These are phyloP conservation scores for Eleutherodactylus coqui DNA, from an alignment of 2,797 vertebrate genomes.

Conservation along the genomic window DNA sequence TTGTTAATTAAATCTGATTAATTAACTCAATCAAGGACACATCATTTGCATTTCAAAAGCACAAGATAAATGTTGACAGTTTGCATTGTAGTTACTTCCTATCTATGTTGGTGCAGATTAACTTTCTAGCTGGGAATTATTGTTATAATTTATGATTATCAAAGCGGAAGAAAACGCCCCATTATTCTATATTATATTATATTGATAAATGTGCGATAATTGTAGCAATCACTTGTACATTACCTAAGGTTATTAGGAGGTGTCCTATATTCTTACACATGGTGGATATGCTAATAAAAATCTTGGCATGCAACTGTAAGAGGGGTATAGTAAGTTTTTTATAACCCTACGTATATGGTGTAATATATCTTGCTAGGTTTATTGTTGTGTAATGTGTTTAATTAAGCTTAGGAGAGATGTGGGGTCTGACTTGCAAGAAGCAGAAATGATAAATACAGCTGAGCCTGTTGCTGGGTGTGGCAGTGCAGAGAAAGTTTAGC, in stretches of 20 bases:
- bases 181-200: neutral
- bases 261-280: neutral
- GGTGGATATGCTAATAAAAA: neutral
- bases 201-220: neutral
- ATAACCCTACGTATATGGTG: too few species aligned
- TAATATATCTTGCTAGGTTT: too few species aligned
- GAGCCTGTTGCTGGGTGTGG: too few species aligned
- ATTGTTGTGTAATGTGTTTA: too few species aligned
- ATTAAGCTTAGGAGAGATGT: too few species aligned
- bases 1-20: conserved; percentile 60
- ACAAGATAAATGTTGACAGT: conserved; percentile 47
- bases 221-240: neutral
- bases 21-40: conserved; percentile 41
- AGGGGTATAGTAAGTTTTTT: too few species aligned
- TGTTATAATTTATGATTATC: conserved; percentile 12
- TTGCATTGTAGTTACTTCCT: conserved; percentile 20
- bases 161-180: neutral
- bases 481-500: too few species aligned
- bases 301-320: too few species aligned
- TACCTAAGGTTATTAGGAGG: neutral
- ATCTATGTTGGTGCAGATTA: conserved; percentile 37
- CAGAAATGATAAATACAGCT: too few species aligned
- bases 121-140: conserved; percentile 8
- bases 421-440: too few species aligned
- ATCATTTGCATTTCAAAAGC: conserved; percentile 49